Base-by-base conservation (phyloP, 2,888 invertebrate genomes). In the Athalia rosae region DNA sequence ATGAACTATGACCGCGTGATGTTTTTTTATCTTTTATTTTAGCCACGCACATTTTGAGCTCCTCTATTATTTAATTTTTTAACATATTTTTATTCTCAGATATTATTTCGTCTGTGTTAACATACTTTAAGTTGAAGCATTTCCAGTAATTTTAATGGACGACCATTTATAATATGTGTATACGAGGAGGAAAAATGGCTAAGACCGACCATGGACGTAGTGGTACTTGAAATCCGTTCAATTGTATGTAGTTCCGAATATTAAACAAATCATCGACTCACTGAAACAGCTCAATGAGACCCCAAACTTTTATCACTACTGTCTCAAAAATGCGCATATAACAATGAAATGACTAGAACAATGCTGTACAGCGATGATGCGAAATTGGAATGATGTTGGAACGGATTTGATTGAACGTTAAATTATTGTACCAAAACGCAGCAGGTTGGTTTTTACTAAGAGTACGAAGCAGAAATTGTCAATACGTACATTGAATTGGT, bases 181-280 rank as follows among this genome's bases (percentile, higher is more conserved):
- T 83, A 86, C 83, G 85, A 86, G 86, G 85, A 87, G 85, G 83
- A 88, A 87, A 88, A 88, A 87, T 85, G 84, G 85, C 87, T 88
- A 87, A 88, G 87, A 88, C 86, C 85, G 83, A 88, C 84, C 86
- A 85, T 84, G 85, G 83, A 84, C 83, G 87, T 85, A 83, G 83
- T 83, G 80, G 83, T 85, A 84, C 81, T 82, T 85, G 83, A 83
- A 81, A 85, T 86, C 85, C 82, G 82, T 83, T 81, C 82, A 83
- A 83, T 28, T 28, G 28, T 28, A 28, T 28, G 28, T 28, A 28
- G 11, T 3, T 48, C 4, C 5, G 48, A 28, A 66, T 48, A 8
- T 53, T 41, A 28, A n/a, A 28, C 6, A 67, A 67, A 67, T 28
- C 53, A 53, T 48, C 9, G 45, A 67, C 67, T 41, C 28, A 50